Evolutionary conservation across 2,797 vertebrate genomes (phyloP).

Genomic region (Diplodus sargus): DNA sequence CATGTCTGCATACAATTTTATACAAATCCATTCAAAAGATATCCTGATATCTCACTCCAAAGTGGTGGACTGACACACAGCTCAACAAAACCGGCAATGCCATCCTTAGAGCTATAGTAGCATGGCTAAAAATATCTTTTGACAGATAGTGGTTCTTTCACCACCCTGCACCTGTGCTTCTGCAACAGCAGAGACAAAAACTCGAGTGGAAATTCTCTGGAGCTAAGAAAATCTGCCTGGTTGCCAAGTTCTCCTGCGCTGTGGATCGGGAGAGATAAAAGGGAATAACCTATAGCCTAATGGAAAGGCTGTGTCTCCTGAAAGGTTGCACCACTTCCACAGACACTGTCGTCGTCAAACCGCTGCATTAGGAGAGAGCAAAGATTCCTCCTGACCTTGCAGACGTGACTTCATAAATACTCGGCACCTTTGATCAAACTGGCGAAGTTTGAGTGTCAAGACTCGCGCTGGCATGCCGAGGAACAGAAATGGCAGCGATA

Average conservation of each 20-base stretch:
- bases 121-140: neutral
- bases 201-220: neutral
- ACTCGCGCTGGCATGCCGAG: slow-evolving; percentile 9
- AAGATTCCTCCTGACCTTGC: slow-evolving; percentile 40
- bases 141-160: neutral
- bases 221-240: neutral
- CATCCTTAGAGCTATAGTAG: neutral
- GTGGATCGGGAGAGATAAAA: slow-evolving; percentile 21
- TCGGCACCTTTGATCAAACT: slow-evolving; percentile 57
- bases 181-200: slow-evolving; percentile 4
- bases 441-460: slow-evolving; percentile 33
- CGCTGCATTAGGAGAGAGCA: neutral
- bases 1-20: neutral
- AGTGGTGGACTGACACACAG: neutral
- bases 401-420: slow-evolving; percentile 40
- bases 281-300: neutral
- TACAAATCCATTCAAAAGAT: neutral
- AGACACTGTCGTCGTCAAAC: slow-evolving; percentile 8
- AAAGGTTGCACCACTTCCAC: slow-evolving; percentile 27
- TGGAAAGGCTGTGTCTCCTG: neutral
- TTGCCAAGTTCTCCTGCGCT: neutral
- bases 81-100: neutral
- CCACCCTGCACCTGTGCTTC: slow-evolving; percentile 14
- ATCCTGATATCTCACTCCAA: neutral
- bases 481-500: slow-evolving; percentile 35